These are phyloP conservation scores for Bos javanicus DNA, from an alignment of 2,113 vertebrate genomes.

Conservation along the genomic window DNA sequence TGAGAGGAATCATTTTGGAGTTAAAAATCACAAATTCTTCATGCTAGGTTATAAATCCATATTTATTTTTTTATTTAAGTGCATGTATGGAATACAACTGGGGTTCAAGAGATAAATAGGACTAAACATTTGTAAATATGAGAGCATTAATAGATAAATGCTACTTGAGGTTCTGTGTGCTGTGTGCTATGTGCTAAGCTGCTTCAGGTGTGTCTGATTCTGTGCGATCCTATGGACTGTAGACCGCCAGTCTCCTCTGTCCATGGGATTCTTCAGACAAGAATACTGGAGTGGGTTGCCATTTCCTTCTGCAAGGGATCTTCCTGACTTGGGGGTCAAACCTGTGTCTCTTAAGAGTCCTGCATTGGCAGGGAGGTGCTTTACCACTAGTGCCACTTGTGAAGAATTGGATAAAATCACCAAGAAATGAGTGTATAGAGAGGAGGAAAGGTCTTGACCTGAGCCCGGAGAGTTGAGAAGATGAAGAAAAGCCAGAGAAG, in stretches of 20 bases:
- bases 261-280: neutral
- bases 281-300: neutral
- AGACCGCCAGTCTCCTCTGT: neutral
- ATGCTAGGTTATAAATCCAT: neutral
- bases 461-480: neutral
- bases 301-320: neutral
- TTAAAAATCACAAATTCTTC: neutral
- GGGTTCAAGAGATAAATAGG: neutral
- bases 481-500: neutral
- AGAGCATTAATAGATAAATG: neutral
- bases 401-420: neutral
- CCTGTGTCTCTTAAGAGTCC: neutral
- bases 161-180: neutral
- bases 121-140: neutral
- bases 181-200: neutral
- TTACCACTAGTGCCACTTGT: neutral
- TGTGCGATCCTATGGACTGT: neutral
- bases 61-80: neutral
- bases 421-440: neutral
- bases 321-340: neutral
- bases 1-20: neutral
- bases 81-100: neutral
- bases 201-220: neutral
- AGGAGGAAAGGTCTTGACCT: neutral
- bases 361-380: neutral